Conservation (phyloP, 1,140 invertebrate genomes). For the Megalopta genalis region DNA sequence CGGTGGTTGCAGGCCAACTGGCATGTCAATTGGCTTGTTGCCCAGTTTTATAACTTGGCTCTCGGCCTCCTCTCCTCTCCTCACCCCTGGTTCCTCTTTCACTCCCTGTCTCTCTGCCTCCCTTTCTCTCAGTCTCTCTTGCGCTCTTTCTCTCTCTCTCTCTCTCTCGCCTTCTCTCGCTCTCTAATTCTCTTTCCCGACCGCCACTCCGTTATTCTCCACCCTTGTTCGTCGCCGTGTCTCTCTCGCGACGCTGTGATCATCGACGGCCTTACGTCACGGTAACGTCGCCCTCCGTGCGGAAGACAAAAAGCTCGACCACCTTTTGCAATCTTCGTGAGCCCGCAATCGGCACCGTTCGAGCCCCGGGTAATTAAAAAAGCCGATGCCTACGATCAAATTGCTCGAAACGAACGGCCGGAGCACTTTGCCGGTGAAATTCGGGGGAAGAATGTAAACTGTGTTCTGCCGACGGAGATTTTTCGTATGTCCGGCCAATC, state of each 20-base stretch:
- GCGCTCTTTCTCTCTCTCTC: no score
- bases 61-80: conserved; percentile 38
- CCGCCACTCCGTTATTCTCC: conserved; percentile 7
- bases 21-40: conserved; percentile 80
- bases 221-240: conserved; percentile 21
- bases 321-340: neutral
- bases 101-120: neutral
- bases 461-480: no score
- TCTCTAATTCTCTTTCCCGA: conserved; percentile 31
- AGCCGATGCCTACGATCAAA: neutral
- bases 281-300: conserved; percentile 47
- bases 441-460: no score
- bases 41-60: conserved; percentile 79
- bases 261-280: conserved; percentile 60
- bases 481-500: no score
- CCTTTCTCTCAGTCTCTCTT: conserved; percentile 16
- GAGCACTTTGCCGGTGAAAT: no score
- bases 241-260: conserved; percentile 10
- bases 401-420: no score
- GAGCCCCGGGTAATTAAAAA: conserved; percentile 10
- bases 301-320: conserved; percentile 9
- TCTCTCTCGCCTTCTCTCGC: no score
- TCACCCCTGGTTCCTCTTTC: conserved; percentile 22
- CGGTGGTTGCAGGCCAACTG: conserved; percentile 77
- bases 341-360: conserved; percentile 3